Conservation (phyloP, 2,113 vertebrate genomes). For the Rhipidura dahli region DNA sequence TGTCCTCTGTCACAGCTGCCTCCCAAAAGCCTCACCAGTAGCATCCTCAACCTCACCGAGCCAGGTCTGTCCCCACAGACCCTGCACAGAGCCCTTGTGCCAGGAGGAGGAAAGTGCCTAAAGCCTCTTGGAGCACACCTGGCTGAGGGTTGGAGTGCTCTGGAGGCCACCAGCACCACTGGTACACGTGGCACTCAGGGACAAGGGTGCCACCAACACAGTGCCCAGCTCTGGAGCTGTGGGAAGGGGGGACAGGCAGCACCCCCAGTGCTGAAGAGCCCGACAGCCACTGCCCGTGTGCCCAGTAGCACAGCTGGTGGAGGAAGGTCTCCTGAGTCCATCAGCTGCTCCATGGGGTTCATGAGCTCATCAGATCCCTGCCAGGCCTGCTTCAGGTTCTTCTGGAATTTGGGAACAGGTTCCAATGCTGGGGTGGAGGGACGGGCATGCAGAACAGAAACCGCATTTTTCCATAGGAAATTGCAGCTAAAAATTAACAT, state of each 20-base stretch:
- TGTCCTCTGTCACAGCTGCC: not conserved
- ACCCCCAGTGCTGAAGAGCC: not conserved
- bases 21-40: not conserved
- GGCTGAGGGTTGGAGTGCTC: rapidly evolving
- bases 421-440: not conserved
- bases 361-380: not conserved
- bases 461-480: not conserved
- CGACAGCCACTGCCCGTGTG: rapidly evolving
- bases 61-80: not conserved
- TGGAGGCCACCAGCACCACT: not conserved
- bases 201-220: not conserved
- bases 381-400: not conserved
- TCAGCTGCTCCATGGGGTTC: rapidly evolving
- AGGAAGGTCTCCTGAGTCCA: not conserved
- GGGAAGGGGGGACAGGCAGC: rapidly evolving
- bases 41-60: not conserved
- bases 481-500: not conserved
- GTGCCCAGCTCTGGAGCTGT: not conserved
- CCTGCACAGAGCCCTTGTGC: not conserved
- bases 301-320: not conserved
- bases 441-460: not conserved
- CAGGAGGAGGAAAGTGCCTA: not conserved
- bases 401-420: not conserved
- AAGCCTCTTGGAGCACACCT: not conserved
- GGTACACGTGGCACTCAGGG: rapidly evolving